phyloP scores from a whole-genome alignment of 2,797 vertebrate species.

The Squalus acanthias region DNA sequence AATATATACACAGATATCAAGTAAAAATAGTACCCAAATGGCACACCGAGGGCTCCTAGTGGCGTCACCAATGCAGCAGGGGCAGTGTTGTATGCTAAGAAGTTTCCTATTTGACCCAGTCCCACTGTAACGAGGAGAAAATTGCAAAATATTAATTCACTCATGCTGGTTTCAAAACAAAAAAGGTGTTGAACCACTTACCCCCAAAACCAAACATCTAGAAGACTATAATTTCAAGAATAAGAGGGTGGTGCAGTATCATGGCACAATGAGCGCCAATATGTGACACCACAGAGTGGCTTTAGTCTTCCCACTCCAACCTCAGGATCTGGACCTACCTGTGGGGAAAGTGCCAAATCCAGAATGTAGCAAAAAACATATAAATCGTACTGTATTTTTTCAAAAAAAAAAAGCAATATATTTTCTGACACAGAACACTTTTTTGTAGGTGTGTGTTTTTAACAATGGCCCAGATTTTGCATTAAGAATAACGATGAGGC shows the following conservation, averaged over 20 bases:
- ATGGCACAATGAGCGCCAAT: not conserved
- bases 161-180: not conserved
- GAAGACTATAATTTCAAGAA: not conserved
- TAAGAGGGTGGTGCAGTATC: not conserved
- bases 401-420: not conserved
- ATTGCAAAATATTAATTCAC: constrained; percentile 42
- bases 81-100: constrained; percentile 86
- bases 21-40: constrained; percentile 80
- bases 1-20: not conserved
- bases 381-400: not conserved
- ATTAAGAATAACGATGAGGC: too few species aligned
- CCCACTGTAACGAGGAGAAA: constrained; percentile 68
- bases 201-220: not conserved
- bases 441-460: not conserved
- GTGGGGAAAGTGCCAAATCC: not conserved
- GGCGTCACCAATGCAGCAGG: constrained; percentile 90
- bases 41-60: constrained; percentile 88
- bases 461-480: too few species aligned
- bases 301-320: not conserved
- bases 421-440: not conserved
- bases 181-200: not conserved
- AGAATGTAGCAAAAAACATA: not conserved
- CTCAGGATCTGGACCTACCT: not conserved
- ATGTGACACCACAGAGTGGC: not conserved
- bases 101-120: constrained; percentile 89